Evolutionary conservation across 2,888 invertebrate genomes (phyloP), one percentile per base, ranked within the genome.

Genomic region (Flabesymbios commensalis): DNA sequence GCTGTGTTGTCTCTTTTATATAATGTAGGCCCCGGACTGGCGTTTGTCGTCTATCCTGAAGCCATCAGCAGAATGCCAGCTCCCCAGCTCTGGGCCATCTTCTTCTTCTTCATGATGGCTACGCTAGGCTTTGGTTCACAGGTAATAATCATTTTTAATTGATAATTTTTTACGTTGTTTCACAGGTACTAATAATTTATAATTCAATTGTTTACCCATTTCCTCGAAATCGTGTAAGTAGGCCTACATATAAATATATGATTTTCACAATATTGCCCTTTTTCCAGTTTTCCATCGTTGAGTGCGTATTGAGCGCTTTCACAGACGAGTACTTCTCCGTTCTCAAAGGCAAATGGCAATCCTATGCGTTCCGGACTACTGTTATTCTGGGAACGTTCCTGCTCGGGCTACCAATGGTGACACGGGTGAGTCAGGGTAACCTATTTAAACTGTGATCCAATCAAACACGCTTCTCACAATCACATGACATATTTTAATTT

Each of bases 41-140:
- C 79, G 3, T 82, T 82, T 68, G 76, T 79, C 19, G 81, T 80
- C 10, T 82, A 82, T 69, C 81, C 82, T n/a, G 82, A 82, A 63
- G 81, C 81, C 24, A 61, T 82, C n/a, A 74, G 78, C 3, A 71
- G 76, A 39, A 78, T 82, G 77, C 81, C 81, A 1, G 72, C 78
- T 1, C 72, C 81, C 3, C 81, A 78, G 3, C 52, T 80, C 43
- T 82, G 82, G 82, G 73, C 79, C 3, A 73, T 80, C n/a, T 75
- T 78, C 64, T 82, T 82, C 72, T 82, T 80, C 65, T 67, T 82
- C 39, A 81, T 82, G 82, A 80, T 82, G 80, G 73, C 78, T 1
- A 79, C 78, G 1, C 71, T 82, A 2, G 82, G 82, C 5, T 80
- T 81, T 63, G 81, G 81, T 14, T 81, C 82, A 1, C 78, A 79